A percentile compares a stretch with the other conserved stretches of the same genome.
Conservation (phyloP, 2,888 invertebrate genomes). For the Noctua comes region DNA sequence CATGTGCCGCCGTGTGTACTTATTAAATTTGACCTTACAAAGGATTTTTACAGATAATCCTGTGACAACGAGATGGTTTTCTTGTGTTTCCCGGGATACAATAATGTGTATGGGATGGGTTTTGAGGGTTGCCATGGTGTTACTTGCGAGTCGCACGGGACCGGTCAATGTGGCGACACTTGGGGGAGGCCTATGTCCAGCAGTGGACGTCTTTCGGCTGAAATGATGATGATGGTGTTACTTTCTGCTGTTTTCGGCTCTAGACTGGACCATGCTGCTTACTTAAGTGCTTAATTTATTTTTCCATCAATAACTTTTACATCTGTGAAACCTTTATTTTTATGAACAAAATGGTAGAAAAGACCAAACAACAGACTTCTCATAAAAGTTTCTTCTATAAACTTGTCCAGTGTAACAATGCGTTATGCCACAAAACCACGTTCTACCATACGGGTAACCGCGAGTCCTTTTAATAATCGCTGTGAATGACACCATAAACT, state of each 20-base stretch:
- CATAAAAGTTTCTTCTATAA: background rate
- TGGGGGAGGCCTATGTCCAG: too few relatives aligned
- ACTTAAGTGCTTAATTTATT: background rate
- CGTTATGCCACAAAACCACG: background rate
- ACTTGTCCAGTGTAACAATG: background rate
- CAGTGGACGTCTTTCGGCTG: too few relatives aligned
- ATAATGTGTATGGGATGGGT: background rate
- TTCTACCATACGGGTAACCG: background rate
- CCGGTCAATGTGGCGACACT: too few relatives aligned
- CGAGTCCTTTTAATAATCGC: background rate
- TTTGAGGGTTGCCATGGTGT: background rate
- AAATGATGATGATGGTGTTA: too few relatives aligned
- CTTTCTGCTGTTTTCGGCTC: background rate
- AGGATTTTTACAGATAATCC: background rate
- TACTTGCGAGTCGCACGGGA: too few relatives aligned
- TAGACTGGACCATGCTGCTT: background rate
- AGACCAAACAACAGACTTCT: background rate
- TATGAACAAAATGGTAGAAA: background rate
- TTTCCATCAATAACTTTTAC: background rate
- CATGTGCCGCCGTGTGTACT: too few relatives aligned
- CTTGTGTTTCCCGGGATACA: background rate
- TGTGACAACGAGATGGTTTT: constrained; percentile 21
- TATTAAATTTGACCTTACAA: constrained; percentile 8
- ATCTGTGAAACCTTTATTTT: background rate
- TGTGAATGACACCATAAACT: background rate